Conservation (phyloP, 2,888 invertebrate genomes). For the Latheticus oryzae region DNA sequence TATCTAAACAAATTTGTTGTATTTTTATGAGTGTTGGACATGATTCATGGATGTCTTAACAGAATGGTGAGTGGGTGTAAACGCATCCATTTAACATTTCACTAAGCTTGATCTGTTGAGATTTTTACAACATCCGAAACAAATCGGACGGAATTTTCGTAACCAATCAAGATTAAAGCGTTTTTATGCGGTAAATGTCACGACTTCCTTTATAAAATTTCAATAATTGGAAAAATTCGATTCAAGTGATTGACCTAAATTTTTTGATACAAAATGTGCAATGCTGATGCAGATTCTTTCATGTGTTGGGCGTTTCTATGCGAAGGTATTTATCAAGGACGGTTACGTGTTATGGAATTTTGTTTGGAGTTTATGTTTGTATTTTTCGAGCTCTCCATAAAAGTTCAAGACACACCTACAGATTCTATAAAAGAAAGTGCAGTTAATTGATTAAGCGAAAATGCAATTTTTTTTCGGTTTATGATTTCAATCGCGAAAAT, state of each 20-base stretch:
- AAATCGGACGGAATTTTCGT: too few species aligned
- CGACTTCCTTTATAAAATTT: slow-evolving; percentile 13
- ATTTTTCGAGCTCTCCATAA: too few species aligned
- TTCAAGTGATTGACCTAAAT: slow-evolving; percentile 26
- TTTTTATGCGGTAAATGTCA: not conserved
- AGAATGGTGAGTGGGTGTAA: slow-evolving; percentile 15
- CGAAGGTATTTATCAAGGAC: slow-evolving; percentile 21
- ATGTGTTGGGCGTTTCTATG: slow-evolving; percentile 26
- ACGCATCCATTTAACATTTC: slow-evolving; percentile 22
- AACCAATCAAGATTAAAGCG: too few species aligned
- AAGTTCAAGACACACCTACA: too few species aligned
- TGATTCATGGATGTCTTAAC: slow-evolving; percentile 12
- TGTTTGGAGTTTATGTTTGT: not conserved
- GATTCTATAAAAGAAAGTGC: too few species aligned
- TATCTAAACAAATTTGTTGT: slow-evolving; percentile 20
- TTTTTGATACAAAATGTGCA: slow-evolving; percentile 20
- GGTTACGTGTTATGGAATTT: slow-evolving; percentile 15
- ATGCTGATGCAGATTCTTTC: slow-evolving; percentile 29
- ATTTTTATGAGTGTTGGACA: slow-evolving; percentile 22
- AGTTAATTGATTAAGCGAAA: too few species aligned
- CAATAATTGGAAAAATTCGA: slow-evolving; percentile 4
- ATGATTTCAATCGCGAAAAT: too few species aligned
- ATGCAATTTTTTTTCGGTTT: too few species aligned
- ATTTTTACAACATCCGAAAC: too few species aligned
- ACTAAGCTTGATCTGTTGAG: slow-evolving; percentile 14